Conservation (phyloP, 2,797 vertebrate species). For the Scolopax bukidnonensis region DNA sequence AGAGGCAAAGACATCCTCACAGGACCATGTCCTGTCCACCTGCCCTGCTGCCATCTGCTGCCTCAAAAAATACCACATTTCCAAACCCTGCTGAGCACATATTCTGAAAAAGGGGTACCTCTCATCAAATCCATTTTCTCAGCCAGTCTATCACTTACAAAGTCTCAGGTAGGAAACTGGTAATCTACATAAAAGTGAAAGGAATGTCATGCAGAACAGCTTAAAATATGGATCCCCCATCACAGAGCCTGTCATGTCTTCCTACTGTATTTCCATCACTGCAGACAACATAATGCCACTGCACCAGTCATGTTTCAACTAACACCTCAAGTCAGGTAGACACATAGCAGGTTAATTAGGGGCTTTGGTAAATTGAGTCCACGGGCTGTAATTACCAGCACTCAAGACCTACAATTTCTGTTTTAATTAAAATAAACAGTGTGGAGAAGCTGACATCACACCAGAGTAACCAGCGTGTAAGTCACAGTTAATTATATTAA, state of each 20-base stretch:
- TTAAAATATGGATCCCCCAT: conserved; percentile 32
- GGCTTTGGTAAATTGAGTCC: conserved; percentile 82
- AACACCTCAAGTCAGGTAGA: conserved; percentile 82
- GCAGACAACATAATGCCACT: conserved; percentile 68
- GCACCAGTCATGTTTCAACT: conserved; percentile 79
- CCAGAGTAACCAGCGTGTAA: conserved; percentile 76
- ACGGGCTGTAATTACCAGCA: conserved; percentile 81
- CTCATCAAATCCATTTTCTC: conserved; percentile 48
- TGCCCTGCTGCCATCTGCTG: background rate
- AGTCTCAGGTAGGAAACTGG: conserved; percentile 26
- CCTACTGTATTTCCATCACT: conserved; percentile 65
- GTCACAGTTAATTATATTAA: conserved; percentile 81
- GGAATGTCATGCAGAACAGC: conserved; percentile 19
- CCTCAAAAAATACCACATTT: background rate
- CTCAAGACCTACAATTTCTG: conserved; percentile 84
- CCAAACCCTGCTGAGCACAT: background rate
- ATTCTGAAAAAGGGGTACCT: background rate
- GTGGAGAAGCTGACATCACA: conserved; percentile 83
- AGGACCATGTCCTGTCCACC: background rate
- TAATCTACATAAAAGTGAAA: conserved; percentile 32
- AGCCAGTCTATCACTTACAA: conserved; percentile 50
- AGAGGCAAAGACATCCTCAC: background rate
- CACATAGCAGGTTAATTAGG: conserved; percentile 84
- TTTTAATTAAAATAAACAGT: conserved; percentile 87
- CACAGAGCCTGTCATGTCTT: conserved; percentile 53